Evolutionary conservation across 2,113 vertebrate species (phyloP).

Genomic region (Stomatorhinus ivindoensis): DNA sequence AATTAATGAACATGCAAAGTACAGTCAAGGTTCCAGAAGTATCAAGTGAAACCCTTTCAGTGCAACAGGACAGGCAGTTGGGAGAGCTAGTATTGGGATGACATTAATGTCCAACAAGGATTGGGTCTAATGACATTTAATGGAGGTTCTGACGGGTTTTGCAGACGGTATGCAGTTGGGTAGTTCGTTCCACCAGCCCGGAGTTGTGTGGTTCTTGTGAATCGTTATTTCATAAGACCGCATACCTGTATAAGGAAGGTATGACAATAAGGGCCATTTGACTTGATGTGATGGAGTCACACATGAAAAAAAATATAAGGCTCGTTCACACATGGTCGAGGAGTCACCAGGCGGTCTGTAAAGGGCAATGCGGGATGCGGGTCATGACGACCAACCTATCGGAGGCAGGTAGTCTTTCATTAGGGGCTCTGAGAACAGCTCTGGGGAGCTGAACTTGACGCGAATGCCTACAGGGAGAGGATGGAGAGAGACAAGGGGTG

Average conservation of each 20-base stretch:
- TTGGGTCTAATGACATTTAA: background rate
- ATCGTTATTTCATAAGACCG: background rate
- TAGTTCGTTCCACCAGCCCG: background rate
- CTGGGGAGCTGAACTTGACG: background rate
- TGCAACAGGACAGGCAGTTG: background rate
- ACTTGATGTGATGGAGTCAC: background rate
- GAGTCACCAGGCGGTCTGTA: background rate
- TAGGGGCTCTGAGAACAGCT: background rate
- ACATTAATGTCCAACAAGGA: background rate
- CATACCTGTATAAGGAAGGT: background rate
- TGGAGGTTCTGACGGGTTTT: background rate
- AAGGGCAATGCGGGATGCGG: background rate
- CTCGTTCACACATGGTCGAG: background rate
- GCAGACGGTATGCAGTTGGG: background rate
- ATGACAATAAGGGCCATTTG: background rate
- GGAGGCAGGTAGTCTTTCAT: background rate
- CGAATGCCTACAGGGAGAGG: background rate
- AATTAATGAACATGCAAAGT: background rate
- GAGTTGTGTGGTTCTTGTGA: background rate
- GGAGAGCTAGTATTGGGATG: background rate
- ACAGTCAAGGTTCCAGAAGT: background rate
- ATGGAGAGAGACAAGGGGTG: background rate
- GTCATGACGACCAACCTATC: background rate
- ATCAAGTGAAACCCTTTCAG: background rate
- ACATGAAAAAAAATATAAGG: background rate